Percentiles rank a stretch among this genome's conserved stretches.
These are phyloP conservation scores for Chloropsis cyanopogon DNA, from an alignment of 2,113 vertebrate genomes.

Conservation along the genomic window DNA sequence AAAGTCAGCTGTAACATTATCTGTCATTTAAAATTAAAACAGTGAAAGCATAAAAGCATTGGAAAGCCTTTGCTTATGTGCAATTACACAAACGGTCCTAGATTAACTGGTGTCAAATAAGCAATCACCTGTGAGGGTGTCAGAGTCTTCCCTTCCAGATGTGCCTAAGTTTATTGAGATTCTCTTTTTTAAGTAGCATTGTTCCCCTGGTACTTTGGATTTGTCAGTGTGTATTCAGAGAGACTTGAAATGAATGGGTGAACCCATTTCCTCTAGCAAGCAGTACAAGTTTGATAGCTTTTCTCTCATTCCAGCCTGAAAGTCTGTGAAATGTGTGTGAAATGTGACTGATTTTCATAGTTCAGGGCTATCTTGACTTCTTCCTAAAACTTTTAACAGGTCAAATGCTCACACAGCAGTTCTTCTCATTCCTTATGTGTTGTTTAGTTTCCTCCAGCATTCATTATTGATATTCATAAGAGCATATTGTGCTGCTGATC, in stretches of 20 bases:
- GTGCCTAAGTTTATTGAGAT: not conserved
- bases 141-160: not conserved
- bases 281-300: fast-evolving
- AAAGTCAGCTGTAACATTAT: not conserved
- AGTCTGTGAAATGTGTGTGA: not conserved
- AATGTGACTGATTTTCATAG: not conserved
- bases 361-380: not conserved
- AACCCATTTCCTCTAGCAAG: not conserved
- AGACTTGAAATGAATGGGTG: fast-evolving
- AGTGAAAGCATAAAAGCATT: not conserved
- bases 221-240: not conserved
- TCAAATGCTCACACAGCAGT: not conserved
- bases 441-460: not conserved
- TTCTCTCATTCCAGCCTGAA: not conserved
- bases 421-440: not conserved
- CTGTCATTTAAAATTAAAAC: not conserved
- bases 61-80: not conserved
- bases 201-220: not conserved
- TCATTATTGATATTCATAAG: not conserved
- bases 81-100: not conserved
- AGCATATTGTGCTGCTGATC: not conserved
- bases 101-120: not conserved
- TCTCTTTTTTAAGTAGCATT: not conserved
- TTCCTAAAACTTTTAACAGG: not conserved
- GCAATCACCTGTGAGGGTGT: not conserved